Evolutionary conservation across 2,888 invertebrate species (phyloP), one percentile per base, ranked within the genome.

Genomic region (Aquatica leii): DNA sequence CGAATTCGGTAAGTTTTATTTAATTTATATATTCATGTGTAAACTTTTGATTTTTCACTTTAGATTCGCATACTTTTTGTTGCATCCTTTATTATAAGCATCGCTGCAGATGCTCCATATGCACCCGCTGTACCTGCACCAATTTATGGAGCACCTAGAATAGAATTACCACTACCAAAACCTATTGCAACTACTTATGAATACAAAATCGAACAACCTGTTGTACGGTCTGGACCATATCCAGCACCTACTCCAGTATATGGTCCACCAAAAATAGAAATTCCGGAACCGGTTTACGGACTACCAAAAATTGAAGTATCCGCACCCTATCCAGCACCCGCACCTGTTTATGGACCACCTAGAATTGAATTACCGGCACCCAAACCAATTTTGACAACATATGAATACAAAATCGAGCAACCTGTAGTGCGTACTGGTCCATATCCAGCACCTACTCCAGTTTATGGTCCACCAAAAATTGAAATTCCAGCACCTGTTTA

Each of bases 21-120:
- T 2, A 50, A 11, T 15, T 14, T 14, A n/a, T 35, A 31, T 35
- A 14, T 34, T n/a, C n/a, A n/a, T 34, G 14, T 6, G 24, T 24
- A 4, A 24, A 24, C 6, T 24, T 24, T 4, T 24, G 8, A 34
- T 18, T 35, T 43, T n/a, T n/a, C n/a, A 18, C 43, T 54, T 43
- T 20, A 56, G 56, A 15, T 56, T 34, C n/a, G 12, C 34, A 1
- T 46, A 9, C 12, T 55, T 14, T 17, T 18, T 15, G 9, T 57
- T 1, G 37, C 14, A 15, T 14, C 37, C 17, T 6, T 57, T 6
- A 6, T 49, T 14, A 20, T 24, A 20, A 31, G 18, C 4, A 20
- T 37, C 2, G 20, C 12, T 15, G 48, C 35, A 6, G 57, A 49
- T 14, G 57, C 49, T 21, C 55, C 55, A 11, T 56, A 56, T 11